Evolutionary conservation across 2,888 invertebrate species (phyloP).

Genomic region (Agrotis puta): DNA sequence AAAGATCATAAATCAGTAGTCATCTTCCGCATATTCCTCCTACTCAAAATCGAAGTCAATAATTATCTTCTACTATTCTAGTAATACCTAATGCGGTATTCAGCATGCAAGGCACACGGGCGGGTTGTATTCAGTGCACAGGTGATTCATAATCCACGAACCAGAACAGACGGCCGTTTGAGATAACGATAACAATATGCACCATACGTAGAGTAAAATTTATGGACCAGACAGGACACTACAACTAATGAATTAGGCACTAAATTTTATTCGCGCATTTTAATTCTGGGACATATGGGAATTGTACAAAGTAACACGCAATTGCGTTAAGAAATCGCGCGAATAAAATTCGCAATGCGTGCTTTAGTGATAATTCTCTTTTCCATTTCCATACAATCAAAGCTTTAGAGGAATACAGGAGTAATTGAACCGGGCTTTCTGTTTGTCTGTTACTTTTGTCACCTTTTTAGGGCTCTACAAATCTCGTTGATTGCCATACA

Average conservation of each 20-base stretch:
- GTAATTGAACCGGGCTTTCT: not conserved
- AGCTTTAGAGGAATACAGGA: not conserved
- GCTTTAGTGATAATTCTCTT: too few relatives aligned
- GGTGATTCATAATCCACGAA: constrained; percentile 43
- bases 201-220: constrained; percentile 11
- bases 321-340: too few relatives aligned
- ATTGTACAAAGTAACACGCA: too few relatives aligned
- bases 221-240: too few relatives aligned
- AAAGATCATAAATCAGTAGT: constrained; percentile 1
- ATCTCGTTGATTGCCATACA: not conserved
- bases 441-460: not conserved
- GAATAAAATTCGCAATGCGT: too few relatives aligned
- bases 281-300: too few relatives aligned
- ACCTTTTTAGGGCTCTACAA: not conserved
- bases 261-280: too few relatives aligned
- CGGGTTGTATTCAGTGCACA: constrained; percentile 3
- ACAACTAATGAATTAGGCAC: too few relatives aligned
- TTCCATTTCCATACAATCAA: too few relatives aligned
- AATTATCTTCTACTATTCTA: not conserved
- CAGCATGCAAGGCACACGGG: constrained; percentile 1
- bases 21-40: not conserved
- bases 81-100: constrained; percentile 14
- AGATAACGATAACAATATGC: constrained; percentile 37
- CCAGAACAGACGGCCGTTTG: constrained; percentile 21
- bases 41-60: not conserved